Conservation (phyloP, 92 coral and sea anemone species). For the Virgularia gustaviana region DNA sequence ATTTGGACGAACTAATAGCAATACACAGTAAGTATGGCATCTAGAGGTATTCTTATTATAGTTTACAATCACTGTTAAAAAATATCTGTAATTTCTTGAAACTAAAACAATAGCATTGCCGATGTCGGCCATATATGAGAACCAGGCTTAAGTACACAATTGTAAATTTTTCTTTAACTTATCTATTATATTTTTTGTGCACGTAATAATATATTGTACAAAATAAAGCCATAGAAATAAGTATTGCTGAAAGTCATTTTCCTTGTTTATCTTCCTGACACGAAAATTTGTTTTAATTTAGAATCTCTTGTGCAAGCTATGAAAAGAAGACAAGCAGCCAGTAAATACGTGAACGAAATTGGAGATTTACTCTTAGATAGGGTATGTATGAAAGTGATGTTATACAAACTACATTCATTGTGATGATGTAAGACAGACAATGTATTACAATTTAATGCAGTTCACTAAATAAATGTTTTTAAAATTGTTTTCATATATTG, state of each 20-base stretch:
- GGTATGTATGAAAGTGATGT: conserved; percentile 40
- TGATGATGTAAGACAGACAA: neutral
- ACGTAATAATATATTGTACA: neutral
- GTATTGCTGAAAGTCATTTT: neutral
- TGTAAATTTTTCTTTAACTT: neutral
- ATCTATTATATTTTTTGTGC: neutral
- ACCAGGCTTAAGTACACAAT: too few relatives aligned
- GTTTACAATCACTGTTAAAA: too few relatives aligned
- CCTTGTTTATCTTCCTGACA: neutral
- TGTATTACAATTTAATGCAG: too few relatives aligned
- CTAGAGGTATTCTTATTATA: too few relatives aligned
- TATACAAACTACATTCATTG: too few relatives aligned
- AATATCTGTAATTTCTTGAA: neutral
- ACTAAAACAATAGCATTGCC: too few relatives aligned
- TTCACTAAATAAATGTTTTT: too few relatives aligned
- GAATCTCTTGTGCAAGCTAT: conserved; percentile 73
- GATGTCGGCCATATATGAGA: too few relatives aligned
- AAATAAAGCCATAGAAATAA: neutral
- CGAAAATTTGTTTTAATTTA: conserved; percentile 14
- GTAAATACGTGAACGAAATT: conserved; percentile 66
- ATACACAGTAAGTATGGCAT: conserved; percentile 93
- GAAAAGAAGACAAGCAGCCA: conserved; percentile 55
- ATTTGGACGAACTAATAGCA: conserved; percentile 75
- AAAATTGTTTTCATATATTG: too few relatives aligned
- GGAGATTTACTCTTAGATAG: conserved; percentile 91